Base-by-base conservation (phyloP, 2,888 invertebrate species). In the Oeneis ivallda region DNA sequence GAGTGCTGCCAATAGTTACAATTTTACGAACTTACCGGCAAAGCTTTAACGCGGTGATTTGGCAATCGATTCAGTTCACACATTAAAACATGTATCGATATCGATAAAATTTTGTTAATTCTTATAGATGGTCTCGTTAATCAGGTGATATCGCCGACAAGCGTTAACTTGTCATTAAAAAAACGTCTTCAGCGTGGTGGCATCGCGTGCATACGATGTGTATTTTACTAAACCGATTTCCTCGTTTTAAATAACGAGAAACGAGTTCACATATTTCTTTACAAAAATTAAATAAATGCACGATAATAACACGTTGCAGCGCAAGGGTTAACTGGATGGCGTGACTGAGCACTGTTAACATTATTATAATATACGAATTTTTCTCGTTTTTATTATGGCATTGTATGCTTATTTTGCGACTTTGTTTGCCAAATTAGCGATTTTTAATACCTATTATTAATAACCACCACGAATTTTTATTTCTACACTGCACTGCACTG, bases 291-390 rank as follows among this genome's bases (percentile, higher is more conserved):
- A 89, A 88, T 89, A 89, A 88, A 89, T 85, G 85, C 83, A 76
- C 79, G 79, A 82, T 90, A 91, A 91, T 91, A 85, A 91, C 80
- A 91, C 76, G 86, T 79, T 87, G 79, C 76, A 72, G 71, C 72
- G 71, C 63, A 75, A 72, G 81, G 78, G 80, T 81, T 88, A 88
- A 89, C 86, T 79, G 84, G 85, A 45, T 89, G 81, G 86, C 91
- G 91, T 91, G 91, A 91, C 91, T 86, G 83, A 71, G 76, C 83
- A 79, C 87, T 86, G 87, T 90, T 88, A 89, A 84, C 86, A 80
- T 83, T 84, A 80, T 83, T 84, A 82, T 82, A 79, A 75, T 59
- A 39, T 54, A 50, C 47, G 39, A 50, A 26, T 61, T 43, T 60
- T 52, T 41, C 52, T 61, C 26, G 17, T 50, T 61, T 59, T 52